A percentile compares a stretch with the other conserved stretches of the same genome.
Evolutionary conservation across 1,140 invertebrate species (phyloP).

Genomic region (Rhizoglyphus robini): DNA sequence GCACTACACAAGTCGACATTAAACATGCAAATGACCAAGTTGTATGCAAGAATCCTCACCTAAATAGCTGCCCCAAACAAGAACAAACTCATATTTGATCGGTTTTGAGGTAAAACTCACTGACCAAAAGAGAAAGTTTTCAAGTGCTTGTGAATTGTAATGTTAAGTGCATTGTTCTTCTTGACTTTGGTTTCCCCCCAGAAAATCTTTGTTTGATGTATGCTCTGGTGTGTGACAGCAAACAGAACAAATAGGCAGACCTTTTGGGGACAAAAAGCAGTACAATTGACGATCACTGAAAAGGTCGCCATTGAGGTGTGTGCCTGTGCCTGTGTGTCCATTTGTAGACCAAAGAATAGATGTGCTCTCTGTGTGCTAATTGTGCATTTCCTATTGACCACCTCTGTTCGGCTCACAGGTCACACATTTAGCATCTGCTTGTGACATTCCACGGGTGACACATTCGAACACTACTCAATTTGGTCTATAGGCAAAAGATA

Average conservation of each 20-base stretch:
- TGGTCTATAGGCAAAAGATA: too few relatives aligned
- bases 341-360: neutral
- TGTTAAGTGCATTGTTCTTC: neutral
- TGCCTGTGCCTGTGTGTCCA: neutral
- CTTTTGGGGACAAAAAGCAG: neutral
- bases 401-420: neutral
- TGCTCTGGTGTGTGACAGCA: neutral
- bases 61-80: neutral
- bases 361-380: neutral
- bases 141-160: neutral
- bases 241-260: neutral
- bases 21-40: neutral
- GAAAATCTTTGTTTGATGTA: neutral
- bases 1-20: too few relatives aligned
- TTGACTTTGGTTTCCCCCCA: too few relatives aligned
- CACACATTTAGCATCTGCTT: neutral
- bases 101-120: neutral
- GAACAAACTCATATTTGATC: neutral
- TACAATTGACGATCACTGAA: neutral
- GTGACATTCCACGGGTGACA: neutral
- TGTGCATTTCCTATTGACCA: too few relatives aligned
- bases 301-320: neutral
- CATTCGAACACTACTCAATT: too few relatives aligned
- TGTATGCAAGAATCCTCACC: neutral
- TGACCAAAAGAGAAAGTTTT: constrained; percentile 5